phyloP scores from a whole-genome alignment of 2,113 vertebrate genomes.

The Dasyornis broadbenti region DNA sequence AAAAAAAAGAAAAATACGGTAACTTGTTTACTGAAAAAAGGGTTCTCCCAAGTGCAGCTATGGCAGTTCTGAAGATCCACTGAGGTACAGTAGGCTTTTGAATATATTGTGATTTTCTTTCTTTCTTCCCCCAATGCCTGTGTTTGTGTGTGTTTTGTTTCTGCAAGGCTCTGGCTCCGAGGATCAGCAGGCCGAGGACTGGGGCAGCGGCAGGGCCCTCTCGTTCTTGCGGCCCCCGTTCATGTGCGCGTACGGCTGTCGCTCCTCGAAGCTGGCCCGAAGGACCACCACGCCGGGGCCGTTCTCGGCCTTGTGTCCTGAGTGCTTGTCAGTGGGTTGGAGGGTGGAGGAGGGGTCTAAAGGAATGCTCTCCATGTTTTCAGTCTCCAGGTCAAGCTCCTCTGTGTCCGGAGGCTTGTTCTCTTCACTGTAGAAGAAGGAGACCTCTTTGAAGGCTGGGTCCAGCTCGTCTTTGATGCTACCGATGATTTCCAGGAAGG shows the following conservation, averaged over 20 bases:
- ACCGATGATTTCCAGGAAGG: constrained; percentile 95
- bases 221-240: constrained; percentile 95
- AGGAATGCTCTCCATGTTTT: constrained; percentile 96
- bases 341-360: constrained; percentile 87
- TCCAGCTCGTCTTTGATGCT: constrained; percentile 96
- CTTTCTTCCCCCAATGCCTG: constrained; percentile 37
- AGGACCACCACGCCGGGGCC: constrained; percentile 85
- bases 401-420: constrained; percentile 94
- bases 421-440: constrained; percentile 98
- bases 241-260: constrained; percentile 97
- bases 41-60: constrained; percentile 76
- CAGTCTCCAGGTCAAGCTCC: constrained; percentile 92
- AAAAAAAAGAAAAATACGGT: constrained; percentile 59
- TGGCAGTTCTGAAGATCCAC: constrained; percentile 80
- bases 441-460: constrained; percentile 87
- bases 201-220: constrained; percentile 90
- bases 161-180: not conserved
- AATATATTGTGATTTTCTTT: constrained; percentile 61
- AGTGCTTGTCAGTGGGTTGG: constrained; percentile 87
- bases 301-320: constrained; percentile 86
- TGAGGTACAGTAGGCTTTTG: constrained; percentile 86
- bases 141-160: not conserved
- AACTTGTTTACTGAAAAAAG: constrained; percentile 73
- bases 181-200: constrained; percentile 98
- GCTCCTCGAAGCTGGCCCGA: constrained; percentile 88